Evolutionary conservation across 2,888 invertebrate genomes (phyloP).

Genomic region (Caenorhabditis becei): DNA sequence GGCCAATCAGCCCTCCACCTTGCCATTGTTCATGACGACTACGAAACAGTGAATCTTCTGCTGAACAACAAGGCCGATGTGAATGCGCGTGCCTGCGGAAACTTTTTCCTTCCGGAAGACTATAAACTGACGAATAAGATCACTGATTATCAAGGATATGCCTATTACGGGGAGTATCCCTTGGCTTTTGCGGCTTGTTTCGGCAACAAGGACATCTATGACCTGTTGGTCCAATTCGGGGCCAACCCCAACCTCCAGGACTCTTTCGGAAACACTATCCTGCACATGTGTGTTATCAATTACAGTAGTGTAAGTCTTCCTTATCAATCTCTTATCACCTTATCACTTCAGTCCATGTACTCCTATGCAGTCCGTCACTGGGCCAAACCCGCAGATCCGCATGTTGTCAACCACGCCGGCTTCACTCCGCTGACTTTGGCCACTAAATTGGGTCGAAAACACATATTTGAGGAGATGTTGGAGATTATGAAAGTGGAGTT

Average conservation of each 20-base stretch:
- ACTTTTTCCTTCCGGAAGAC: conserved; percentile 96
- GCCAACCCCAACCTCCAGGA: conserved; percentile 96
- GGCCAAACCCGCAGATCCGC: conserved; percentile 92
- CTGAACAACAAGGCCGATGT: conserved; percentile 90
- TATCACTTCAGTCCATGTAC: conserved; percentile 84
- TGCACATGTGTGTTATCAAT: conserved; percentile 99
- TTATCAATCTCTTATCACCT: background rate
- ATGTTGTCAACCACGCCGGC: conserved; percentile 91
- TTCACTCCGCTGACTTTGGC: conserved; percentile 96
- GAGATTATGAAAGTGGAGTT: conserved; percentile 91
- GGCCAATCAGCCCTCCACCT: conserved; percentile 95
- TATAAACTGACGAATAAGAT: conserved; percentile 89
- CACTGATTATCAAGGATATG: conserved; percentile 96
- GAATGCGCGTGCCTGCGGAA: conserved; percentile 92
- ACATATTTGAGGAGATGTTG: conserved; percentile 97
- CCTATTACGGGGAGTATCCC: conserved; percentile 97
- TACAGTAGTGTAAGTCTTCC: conserved; percentile 90
- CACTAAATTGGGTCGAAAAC: conserved; percentile 95
- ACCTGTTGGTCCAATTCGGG: conserved; percentile 92
- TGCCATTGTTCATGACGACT: conserved; percentile 96
- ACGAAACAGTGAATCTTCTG: conserved; percentile 93
- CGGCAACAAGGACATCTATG: conserved; percentile 97
- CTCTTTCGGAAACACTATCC: conserved; percentile 96
- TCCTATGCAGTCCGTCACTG: conserved; percentile 97
- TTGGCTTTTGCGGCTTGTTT: conserved; percentile 98